Evolutionary conservation across 2,113 vertebrate genomes (phyloP).

Genomic region (Helogale parvula): DNA sequence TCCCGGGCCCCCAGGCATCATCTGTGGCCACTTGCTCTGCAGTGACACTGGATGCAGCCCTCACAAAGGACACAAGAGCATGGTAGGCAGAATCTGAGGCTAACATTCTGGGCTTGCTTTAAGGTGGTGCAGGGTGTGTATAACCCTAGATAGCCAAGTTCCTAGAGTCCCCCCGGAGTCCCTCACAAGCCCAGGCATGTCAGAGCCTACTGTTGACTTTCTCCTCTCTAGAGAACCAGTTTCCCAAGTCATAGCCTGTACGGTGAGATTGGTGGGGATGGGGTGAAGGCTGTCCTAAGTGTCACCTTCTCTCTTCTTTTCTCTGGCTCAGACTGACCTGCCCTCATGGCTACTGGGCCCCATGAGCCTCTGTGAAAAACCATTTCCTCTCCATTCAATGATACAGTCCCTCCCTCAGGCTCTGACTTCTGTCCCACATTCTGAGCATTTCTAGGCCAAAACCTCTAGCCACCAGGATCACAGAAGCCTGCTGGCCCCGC

Average conservation of each 20-base stretch:
- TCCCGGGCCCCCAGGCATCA: background rate
- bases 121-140: background rate
- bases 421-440: constrained; percentile 77
- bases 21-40: background rate
- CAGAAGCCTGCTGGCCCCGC: constrained; percentile 69
- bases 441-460: constrained; percentile 75
- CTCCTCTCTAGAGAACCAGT: background rate
- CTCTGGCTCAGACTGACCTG: background rate
- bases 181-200: background rate
- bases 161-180: background rate
- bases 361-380: constrained; percentile 44
- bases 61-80: background rate
- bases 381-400: constrained; percentile 68
- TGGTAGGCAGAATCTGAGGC: background rate
- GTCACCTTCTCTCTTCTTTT: constrained; percentile 3
- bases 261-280: background rate
- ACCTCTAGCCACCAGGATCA: constrained; percentile 66
- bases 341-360: constrained; percentile 2
- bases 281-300: background rate
- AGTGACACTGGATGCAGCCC: background rate
- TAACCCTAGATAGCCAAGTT: background rate
- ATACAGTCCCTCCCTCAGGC: constrained; percentile 41
- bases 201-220: background rate
- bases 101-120: background rate
- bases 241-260: background rate